Conservation (phyloP, 2,888 invertebrate species). For the Sussaba pulchella region DNA sequence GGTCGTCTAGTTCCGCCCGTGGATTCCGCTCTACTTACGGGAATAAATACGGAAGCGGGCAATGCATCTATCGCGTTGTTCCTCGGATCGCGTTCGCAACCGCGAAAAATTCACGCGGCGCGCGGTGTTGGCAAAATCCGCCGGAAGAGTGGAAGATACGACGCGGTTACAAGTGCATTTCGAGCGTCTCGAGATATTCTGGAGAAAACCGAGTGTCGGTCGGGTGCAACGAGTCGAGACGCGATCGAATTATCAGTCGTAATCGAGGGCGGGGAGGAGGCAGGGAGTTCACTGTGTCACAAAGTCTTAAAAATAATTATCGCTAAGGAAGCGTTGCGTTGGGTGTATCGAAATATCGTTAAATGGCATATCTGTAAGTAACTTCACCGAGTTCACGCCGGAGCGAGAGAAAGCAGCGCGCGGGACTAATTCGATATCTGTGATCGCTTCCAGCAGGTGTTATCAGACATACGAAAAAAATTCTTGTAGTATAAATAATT, state of each 20-base stretch:
- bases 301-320: too few relatives aligned
- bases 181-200: conserved; percentile 68
- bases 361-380: too few relatives aligned
- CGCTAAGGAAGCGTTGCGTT: too few relatives aligned
- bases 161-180: conserved; percentile 53
- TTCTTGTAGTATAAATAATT: too few relatives aligned
- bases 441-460: too few relatives aligned
- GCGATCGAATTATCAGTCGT: conserved; percentile 71
- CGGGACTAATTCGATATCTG: too few relatives aligned
- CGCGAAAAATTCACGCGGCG: conserved; percentile 49
- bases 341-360: too few relatives aligned
- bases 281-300: conserved; percentile 46
- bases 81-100: conserved; percentile 18
- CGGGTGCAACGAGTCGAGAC: conserved; percentile 75
- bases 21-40: conserved; percentile 66
- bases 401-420: too few relatives aligned
- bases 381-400: too few relatives aligned
- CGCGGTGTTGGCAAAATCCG: conserved; percentile 6
- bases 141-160: conserved; percentile 15
- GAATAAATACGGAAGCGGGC: conserved; percentile 54
- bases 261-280: conserved; percentile 51
- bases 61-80: conserved; percentile 48
- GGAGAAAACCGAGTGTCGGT: conserved; percentile 76
- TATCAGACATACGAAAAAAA: too few relatives aligned
- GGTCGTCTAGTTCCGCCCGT: conserved; percentile 37